Conservation (phyloP, 2,888 invertebrate genomes). For the Stegophylla sp. region DNA sequence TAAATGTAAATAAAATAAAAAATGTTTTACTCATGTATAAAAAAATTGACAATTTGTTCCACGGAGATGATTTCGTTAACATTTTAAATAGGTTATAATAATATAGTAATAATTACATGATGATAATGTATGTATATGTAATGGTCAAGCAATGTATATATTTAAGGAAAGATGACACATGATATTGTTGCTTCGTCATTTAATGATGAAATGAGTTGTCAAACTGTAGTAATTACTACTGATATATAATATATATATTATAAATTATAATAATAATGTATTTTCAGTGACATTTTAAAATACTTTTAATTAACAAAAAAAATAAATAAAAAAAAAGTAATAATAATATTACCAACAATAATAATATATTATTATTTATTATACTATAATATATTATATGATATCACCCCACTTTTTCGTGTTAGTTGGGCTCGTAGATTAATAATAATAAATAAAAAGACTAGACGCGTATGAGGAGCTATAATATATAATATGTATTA, state of each 20-base stretch:
- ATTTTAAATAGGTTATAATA: neutral
- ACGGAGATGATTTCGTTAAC: neutral
- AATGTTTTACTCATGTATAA: neutral
- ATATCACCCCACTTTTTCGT: neutral
- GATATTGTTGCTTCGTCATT: neutral
- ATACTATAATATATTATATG: neutral
- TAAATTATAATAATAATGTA: too few species aligned
- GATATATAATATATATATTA: neutral
- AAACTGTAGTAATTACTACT: neutral
- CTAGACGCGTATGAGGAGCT: conserved; percentile 2
- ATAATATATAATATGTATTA: neutral
- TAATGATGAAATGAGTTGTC: neutral
- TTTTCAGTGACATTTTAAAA: neutral
- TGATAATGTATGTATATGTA: too few species aligned
- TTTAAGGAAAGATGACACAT: neutral
- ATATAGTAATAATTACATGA: neutral
- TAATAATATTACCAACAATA: conserved; percentile 9
- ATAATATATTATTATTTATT: neutral
- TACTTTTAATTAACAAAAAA: neutral
- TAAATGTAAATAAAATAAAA: neutral
- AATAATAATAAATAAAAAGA: neutral
- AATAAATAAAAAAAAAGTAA: neutral
- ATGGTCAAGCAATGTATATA: neutral
- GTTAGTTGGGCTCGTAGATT: neutral
- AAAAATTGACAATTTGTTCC: neutral